Evolutionary conservation across 2,888 invertebrate species (phyloP), one percentile per base, ranked within the genome.

Genomic region (Lycaena phlaeas): DNA sequence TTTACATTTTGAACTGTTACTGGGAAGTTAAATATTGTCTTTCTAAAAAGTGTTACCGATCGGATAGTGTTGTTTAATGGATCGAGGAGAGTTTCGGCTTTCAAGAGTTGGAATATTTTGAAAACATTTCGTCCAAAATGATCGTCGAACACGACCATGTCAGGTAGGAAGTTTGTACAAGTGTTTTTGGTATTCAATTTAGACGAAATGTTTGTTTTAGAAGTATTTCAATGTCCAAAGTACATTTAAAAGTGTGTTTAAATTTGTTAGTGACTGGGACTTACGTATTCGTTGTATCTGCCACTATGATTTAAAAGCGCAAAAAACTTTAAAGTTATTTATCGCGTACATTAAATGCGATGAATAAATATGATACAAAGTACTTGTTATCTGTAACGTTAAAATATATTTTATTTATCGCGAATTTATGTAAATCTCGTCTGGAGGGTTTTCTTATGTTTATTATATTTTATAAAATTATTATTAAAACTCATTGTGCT

Each of bases 141-240:
- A 85, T 85, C 57, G 85, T 85, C 60, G 85, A 85, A 59, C 73
- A 79, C 59, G 85, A 85, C 73, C 82, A 84, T 70, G 64, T 82
- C 75, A 82, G 84, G 84, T 84, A 81, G 56, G 76, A 64, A 49
- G 43, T 74, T 76, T 72, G 54, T 57, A 59, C 70, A 71, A 73
- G 64, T 74, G 68, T 64, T 60, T 46, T 50, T 18, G 30, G 11
- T 15, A 30, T 30, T n/a, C 15, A 30, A 15, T 30, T 30, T 15
- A 15, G 15, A 30, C n/a, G n/a, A n/a, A n/a, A n/a, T n/a, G n/a
- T n/a, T n/a, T n/a, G n/a, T n/a, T n/a, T n/a, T n/a, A n/a, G n/a
- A n/a, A n/a, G n/a, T n/a, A n/a, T n/a, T n/a, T n/a, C n/a, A n/a
- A n/a, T n/a, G n/a, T n/a, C n/a, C n/a, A n/a, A n/a, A n/a, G n/a